Percentiles rank a stretch among this genome's conserved stretches.
Conservation (phyloP, 1,140 invertebrate species). For the Bombus superbus region DNA sequence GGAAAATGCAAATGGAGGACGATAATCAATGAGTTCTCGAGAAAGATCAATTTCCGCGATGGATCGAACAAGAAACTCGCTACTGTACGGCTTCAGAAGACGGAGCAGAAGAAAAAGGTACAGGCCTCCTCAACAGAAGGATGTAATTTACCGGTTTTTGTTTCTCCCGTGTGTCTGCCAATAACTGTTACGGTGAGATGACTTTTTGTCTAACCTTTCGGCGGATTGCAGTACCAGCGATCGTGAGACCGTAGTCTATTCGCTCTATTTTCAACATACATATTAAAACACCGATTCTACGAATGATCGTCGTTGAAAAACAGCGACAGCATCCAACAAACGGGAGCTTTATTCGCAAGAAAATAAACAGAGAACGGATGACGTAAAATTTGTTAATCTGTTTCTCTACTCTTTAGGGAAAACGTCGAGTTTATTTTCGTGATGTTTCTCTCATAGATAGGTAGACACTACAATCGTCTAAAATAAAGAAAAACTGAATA, state of each 20-base stretch:
- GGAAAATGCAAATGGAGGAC: not conserved
- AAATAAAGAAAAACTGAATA: not conserved
- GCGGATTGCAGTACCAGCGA: not conserved
- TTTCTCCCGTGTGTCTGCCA: conserved; percentile 22
- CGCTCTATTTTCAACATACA: not conserved
- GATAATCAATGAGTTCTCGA: not conserved
- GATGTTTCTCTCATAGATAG: too few relatives aligned
- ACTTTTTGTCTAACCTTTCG: conserved; percentile 2
- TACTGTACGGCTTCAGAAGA: too few relatives aligned
- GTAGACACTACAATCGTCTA: not conserved
- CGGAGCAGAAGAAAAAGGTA: not conserved
- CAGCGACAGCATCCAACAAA: too few relatives aligned
- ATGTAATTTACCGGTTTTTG: conserved; percentile 37
- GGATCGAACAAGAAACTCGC: not conserved
- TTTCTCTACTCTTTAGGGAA: too few relatives aligned
- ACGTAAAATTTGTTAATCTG: too few relatives aligned
- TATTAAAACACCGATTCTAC: not conserved
- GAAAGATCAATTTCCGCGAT: not conserved
- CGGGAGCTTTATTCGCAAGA: too few relatives aligned
- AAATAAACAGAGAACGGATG: too few relatives aligned
- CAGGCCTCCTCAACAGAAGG: not conserved
- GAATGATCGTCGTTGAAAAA: not conserved
- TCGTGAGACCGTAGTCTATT: not conserved
- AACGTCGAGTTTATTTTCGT: too few relatives aligned
- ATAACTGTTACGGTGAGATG: conserved; percentile 13